phyloP scores from a whole-genome alignment of 1,140 invertebrate species.

The Drosophila rufa region DNA sequence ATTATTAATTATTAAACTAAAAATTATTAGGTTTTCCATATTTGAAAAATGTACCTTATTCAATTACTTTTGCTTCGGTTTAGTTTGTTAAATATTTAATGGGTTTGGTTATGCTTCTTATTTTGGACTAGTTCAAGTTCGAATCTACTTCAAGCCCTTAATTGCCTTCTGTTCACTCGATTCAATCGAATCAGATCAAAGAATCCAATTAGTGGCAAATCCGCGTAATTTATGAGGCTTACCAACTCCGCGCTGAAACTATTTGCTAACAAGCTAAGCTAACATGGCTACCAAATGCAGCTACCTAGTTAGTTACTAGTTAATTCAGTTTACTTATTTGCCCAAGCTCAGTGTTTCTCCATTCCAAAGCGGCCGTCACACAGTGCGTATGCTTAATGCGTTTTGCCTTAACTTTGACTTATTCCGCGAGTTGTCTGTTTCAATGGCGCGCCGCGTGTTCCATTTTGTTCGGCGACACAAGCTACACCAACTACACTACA shows the following conservation, averaged over 20 bases:
- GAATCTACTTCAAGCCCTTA: conserved; percentile 1
- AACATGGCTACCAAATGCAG: conserved; percentile 63
- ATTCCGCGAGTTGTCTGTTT: conserved; percentile 41
- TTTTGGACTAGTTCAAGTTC: neutral
- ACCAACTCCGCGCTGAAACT: conserved; percentile 37
- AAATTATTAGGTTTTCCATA: neutral
- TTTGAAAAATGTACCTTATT: neutral
- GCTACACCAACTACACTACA: conserved; percentile 44
- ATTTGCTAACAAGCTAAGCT: conserved; percentile 70
- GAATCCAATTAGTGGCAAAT: conserved; percentile 61
- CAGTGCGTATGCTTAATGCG: conserved; percentile 72
- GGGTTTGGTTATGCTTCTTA: too few relatives aligned
- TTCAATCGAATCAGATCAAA: conserved; percentile 18
- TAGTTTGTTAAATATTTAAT: neutral
- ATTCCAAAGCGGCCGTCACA: conserved; percentile 56
- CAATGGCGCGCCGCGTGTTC: conserved; percentile 64
- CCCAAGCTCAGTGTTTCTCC: conserved; percentile 34
- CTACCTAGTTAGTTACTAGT: conserved; percentile 42
- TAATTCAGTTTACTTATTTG: conserved; percentile 56
- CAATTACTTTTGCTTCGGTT: neutral
- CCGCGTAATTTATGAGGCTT: conserved; percentile 46
- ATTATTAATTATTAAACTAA: too few relatives aligned
- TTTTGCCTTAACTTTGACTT: conserved; percentile 54
- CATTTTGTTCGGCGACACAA: conserved; percentile 63
- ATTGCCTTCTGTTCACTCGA: neutral